phyloP scores from a whole-genome alignment of 2,113 vertebrate genomes.

The Ceyx cyanopectus region DNA sequence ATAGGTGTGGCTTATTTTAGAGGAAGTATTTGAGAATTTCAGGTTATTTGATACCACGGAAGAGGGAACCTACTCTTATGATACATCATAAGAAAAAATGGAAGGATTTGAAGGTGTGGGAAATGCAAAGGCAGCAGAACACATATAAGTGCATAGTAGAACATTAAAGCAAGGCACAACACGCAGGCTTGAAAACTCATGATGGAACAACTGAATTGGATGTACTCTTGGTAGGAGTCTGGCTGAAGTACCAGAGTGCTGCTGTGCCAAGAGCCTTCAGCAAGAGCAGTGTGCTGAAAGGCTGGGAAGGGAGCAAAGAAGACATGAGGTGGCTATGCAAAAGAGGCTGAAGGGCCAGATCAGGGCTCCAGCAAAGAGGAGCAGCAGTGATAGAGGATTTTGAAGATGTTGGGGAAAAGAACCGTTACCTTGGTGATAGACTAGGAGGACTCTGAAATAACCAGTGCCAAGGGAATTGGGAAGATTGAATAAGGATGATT shows the following conservation, averaged over 20 bases:
- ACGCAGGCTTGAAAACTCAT: not conserved
- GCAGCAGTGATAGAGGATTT: not conserved
- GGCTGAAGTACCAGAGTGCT: not conserved
- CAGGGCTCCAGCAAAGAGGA: not conserved
- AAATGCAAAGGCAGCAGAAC: not conserved
- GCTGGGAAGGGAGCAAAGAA: not conserved
- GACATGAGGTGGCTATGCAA: not conserved
- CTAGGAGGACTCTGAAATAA: slow-evolving; percentile 20
- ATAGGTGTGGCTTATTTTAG: slow-evolving; percentile 27
- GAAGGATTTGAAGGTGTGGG: not conserved
- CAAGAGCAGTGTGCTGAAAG: not conserved
- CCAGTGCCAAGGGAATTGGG: not conserved
- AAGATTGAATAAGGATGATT: slow-evolving; percentile 6
- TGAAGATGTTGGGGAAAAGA: not conserved
- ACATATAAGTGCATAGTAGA: not conserved
- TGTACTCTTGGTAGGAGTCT: not conserved
- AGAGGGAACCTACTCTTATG: not conserved
- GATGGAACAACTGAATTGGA: not conserved
- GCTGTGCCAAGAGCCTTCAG: not conserved
- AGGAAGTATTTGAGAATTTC: slow-evolving; percentile 10
- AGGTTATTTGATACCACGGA: not conserved
- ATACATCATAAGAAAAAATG: not conserved
- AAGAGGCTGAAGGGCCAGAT: not conserved
- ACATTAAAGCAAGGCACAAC: not conserved
- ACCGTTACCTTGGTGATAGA: slow-evolving; percentile 1